Percentiles rank a stretch among this genome's conserved stretches.
phyloP scores from a whole-genome alignment of 2,797 vertebrate genomes.

The Paramormyrops hopkinsi region DNA sequence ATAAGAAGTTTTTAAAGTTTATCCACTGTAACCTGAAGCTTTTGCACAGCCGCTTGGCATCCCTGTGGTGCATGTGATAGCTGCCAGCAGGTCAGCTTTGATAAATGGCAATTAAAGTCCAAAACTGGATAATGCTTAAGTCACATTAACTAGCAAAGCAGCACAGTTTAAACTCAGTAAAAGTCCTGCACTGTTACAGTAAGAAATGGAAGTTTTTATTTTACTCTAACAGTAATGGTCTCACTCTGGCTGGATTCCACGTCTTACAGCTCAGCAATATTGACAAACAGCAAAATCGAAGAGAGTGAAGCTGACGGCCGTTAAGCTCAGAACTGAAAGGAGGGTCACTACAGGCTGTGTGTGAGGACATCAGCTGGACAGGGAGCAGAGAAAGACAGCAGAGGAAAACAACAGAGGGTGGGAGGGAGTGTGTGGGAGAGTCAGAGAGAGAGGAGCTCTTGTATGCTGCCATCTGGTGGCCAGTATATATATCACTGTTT shows the following conservation, averaged over 20 bases:
- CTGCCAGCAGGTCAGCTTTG: not conserved
- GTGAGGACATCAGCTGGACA: too few species aligned
- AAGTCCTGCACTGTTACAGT: not conserved
- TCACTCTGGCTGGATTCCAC: not conserved
- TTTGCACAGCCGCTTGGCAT: not conserved
- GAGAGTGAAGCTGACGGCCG: not conserved
- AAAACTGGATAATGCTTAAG: not conserved
- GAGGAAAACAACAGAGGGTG: not conserved
- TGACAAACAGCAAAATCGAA: not conserved
- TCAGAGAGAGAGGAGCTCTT: not conserved
- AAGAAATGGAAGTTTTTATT: not conserved
- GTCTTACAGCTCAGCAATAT: not conserved
- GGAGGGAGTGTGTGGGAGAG: not conserved
- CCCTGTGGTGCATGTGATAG: not conserved
- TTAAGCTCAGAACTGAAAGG: not conserved
- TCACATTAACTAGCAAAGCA: not conserved
- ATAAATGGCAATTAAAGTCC: not conserved
- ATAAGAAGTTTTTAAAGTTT: not conserved
- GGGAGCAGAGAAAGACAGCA: not conserved
- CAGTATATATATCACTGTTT: not conserved
- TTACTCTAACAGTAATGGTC: not conserved
- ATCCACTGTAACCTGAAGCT: not conserved
- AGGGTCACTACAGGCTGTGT: not conserved
- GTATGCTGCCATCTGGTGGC: not conserved
- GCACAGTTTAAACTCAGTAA: not conserved